Evolutionary conservation across 2,888 invertebrate species (phyloP), one percentile per base, ranked within the genome.

Genomic region (Pyrgus malvae): DNA sequence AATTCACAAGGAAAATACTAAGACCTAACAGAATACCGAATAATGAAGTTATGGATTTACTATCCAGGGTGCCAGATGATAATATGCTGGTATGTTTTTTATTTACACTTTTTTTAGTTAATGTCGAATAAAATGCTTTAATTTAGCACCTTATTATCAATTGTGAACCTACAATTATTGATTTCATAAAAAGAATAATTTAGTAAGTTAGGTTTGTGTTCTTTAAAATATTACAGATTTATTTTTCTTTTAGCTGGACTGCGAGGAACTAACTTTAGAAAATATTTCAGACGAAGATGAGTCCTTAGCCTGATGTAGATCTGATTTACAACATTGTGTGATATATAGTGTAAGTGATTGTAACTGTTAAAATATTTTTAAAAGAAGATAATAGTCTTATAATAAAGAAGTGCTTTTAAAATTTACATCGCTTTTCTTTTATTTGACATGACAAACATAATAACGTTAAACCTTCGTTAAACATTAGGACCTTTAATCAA

Each of bases 51-150:
- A 85, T 99, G 60, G 99, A 99, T 91, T 95, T 98, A 70, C 91
- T 99, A 56, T 98, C 98, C 0, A 91, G 99, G 68, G 96, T 99
- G 49, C 99, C 99, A 12, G 96, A 98, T 76, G 97, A 98, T 79
- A 96, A 96, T 75, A 95, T 95, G 90, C 89, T 98, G 91, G 97
- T 98, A 44, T 11, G 17, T 6, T 44, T 44, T 12, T 29, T 17
- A 6, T 27, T 40, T 21, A 11, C 11, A 37, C 41, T 54, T 2
- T 35, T 8, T 35, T n/a, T 23, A 4, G 27, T 4, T 4, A 21
- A 21, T 21, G 6, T 6, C n/a, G n/a, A n/a, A n/a, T n/a, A n/a
- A n/a, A n/a, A n/a, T n/a, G n/a, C n/a, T n/a, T n/a, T n/a, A n/a
- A n/a, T n/a, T n/a, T n/a, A n/a, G n/a, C n/a, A n/a, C n/a, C n/a